phyloP scores from a whole-genome alignment of 2,888 invertebrate species.

The Caenorhabditis sp. region DNA sequence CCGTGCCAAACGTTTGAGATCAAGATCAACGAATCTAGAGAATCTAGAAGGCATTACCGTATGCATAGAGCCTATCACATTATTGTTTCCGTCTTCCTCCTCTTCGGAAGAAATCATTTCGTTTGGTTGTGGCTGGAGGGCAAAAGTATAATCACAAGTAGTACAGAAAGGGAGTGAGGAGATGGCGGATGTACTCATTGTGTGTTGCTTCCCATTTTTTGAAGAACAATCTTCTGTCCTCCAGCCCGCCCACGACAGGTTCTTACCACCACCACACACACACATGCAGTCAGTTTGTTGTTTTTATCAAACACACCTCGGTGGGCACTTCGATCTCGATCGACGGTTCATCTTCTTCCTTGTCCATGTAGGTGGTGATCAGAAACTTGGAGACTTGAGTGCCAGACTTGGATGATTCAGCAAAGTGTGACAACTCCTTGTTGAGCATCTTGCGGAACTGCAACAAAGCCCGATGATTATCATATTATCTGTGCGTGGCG shows the following conservation, averaged over 20 bases:
- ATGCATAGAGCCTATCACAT: conserved; percentile 37
- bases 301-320: conserved; percentile 61
- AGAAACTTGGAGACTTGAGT: conserved; percentile 99
- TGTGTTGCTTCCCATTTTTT: conserved; percentile 60
- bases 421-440: conserved; percentile 98
- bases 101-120: conserved; percentile 31
- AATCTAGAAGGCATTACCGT: conserved; percentile 29
- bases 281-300: conserved; percentile 35
- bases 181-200: conserved; percentile 53
- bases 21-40: not conserved
- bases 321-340: conserved; percentile 73
- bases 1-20: not conserved
- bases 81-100: conserved; percentile 54
- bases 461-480: conserved; percentile 82
- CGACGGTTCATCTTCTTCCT: conserved; percentile 88
- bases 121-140: conserved; percentile 3
- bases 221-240: conserved; percentile 54
- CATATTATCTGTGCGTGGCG: conserved; percentile 48
- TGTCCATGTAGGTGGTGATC: conserved; percentile 94
- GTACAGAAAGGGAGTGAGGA: conserved; percentile 34
- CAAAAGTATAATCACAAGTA: conserved; percentile 40
- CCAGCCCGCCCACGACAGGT: conserved; percentile 54
- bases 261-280: conserved; percentile 33
- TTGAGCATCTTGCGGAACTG: conserved; percentile 99
- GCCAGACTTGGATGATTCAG: conserved; percentile 98